Evolutionary conservation across 37 sponge, comb jelly and placozoan genomes (phyloP).

Genomic region (Diacarnus erythraeanus): DNA sequence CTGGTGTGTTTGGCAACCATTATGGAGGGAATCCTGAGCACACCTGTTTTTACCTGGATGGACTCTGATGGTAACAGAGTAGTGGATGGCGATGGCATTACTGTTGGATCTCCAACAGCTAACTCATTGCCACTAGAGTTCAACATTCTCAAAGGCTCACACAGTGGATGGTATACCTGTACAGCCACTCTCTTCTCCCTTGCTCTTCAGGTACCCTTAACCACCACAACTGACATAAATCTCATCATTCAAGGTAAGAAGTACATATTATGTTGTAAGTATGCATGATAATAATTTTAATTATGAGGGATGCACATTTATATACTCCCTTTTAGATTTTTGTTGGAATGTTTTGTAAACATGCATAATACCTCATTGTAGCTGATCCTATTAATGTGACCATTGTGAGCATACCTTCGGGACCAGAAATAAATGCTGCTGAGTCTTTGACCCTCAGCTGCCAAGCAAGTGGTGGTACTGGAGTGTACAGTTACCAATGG

Average conservation of each 20-base stretch:
- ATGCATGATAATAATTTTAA: not conserved
- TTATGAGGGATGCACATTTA: not conserved
- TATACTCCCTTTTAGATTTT: too few species aligned
- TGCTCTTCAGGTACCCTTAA: constrained; percentile 16
- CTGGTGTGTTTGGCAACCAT: not conserved
- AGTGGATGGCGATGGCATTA: not conserved
- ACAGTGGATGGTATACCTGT: not conserved
- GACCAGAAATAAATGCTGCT: constrained; percentile 14
- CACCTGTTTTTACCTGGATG: constrained; percentile 6
- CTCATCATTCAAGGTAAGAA: constrained; percentile 8
- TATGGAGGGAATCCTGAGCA: constrained; percentile 12
- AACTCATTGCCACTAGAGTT: not conserved
- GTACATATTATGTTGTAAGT: not conserved
- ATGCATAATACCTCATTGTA: not conserved
- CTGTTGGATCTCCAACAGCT: constrained; percentile 12
- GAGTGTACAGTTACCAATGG: constrained; percentile 25
- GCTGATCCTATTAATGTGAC: not conserved
- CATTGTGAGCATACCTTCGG: constrained; percentile 7
- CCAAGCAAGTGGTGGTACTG: constrained; percentile 11
- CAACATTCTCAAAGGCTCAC: not conserved
- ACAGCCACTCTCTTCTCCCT: constrained; percentile 21
- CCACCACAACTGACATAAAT: not conserved
- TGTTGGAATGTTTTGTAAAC: not conserved
- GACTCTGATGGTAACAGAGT: not conserved
- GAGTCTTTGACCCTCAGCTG: not conserved